Evolutionary conservation across 2,113 vertebrate species (phyloP).

Genomic region (Penelope pileata): DNA sequence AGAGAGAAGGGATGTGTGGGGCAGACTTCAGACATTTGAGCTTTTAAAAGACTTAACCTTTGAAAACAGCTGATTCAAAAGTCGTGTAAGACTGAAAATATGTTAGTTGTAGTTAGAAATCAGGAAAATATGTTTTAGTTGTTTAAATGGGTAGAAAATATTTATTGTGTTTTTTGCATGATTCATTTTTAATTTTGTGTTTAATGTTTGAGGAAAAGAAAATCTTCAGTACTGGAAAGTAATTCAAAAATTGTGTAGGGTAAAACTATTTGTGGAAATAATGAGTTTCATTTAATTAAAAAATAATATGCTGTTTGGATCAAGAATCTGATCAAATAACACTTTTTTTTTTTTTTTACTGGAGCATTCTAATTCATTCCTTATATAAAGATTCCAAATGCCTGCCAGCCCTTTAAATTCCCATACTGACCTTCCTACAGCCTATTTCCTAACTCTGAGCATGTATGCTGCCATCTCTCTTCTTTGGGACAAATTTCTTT

Average conservation of each 20-base stretch:
- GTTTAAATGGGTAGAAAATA: background rate
- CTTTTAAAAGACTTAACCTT: background rate
- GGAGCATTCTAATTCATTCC: background rate
- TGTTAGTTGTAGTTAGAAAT: background rate
- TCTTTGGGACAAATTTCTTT: background rate
- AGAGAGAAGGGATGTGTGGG: background rate
- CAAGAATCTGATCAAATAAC: background rate
- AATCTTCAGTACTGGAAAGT: background rate
- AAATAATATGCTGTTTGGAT: background rate
- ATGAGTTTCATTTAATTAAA: background rate
- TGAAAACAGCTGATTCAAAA: background rate
- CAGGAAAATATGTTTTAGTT: background rate
- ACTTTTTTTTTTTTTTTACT: background rate
- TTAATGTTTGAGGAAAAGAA: background rate
- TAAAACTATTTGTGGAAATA: background rate
- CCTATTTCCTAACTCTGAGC: background rate
- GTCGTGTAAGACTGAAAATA: background rate
- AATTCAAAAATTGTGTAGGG: background rate
- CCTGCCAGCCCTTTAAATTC: background rate
- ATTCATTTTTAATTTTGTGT: background rate
- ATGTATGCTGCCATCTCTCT: background rate
- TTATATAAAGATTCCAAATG: background rate
- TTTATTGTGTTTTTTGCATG: background rate
- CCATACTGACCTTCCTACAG: background rate
- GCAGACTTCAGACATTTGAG: background rate